Percentiles rank a stretch among this genome's conserved stretches.
Evolutionary conservation across 2,888 invertebrate genomes (phyloP).

Genomic region (Polymixis flavicincta): DNA sequence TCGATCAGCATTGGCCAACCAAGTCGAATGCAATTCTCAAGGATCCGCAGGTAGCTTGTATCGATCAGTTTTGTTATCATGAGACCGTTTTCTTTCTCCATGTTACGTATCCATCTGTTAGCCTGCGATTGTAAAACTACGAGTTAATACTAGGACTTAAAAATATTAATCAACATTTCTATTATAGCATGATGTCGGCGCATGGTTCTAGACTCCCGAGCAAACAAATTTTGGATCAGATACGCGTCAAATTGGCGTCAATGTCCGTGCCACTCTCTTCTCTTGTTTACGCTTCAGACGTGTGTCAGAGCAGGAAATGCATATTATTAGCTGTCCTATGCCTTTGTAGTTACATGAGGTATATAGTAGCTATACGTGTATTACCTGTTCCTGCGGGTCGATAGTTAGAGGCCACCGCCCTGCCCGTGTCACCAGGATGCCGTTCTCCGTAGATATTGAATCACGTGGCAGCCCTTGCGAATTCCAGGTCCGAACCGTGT

Average conservation of each 20-base stretch:
- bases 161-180: not conserved
- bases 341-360: not conserved
- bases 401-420: constrained; percentile 97
- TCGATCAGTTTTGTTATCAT: constrained; percentile 95
- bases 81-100: constrained; percentile 94
- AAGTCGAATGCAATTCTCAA: constrained; percentile 95
- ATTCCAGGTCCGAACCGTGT: constrained; percentile 97
- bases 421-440: constrained; percentile 95
- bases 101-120: constrained; percentile 97
- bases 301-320: constrained; percentile 11
- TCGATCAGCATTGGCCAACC: constrained; percentile 97
- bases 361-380: not conserved
- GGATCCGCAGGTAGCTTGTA: constrained; percentile 92
- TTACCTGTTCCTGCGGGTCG: constrained; percentile 98
- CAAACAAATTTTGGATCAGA: too few species aligned
- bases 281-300: not conserved
- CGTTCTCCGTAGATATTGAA: constrained; percentile 97
- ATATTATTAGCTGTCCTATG: constrained; percentile 2
- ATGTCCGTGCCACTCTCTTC: too few species aligned
- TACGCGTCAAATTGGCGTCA: too few species aligned
- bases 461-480: constrained; percentile 97
- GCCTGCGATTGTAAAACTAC: constrained; percentile 89
- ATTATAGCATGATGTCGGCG: too few species aligned
- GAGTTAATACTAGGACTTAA: not conserved
- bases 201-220: too few species aligned